phyloP scores from a whole-genome alignment of 2,797 vertebrate species.

The Calcarius lapponicus region DNA sequence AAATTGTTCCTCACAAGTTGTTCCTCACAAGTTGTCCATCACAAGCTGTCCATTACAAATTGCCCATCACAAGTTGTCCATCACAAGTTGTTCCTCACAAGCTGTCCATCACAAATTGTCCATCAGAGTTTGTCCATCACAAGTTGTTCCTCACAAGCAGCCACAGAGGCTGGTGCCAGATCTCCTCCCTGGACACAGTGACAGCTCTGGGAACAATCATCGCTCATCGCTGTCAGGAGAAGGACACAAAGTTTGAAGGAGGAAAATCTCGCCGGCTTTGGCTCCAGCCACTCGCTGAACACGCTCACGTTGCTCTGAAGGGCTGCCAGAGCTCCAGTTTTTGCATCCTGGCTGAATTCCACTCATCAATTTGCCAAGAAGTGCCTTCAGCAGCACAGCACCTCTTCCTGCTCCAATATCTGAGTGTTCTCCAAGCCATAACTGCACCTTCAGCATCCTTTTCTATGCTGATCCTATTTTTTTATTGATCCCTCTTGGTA shows the following conservation, averaged over 20 bases:
- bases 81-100: no score
- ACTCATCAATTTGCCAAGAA: not conserved
- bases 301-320: not conserved
- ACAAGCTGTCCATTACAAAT: no score
- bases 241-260: not conserved
- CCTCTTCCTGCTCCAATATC: not conserved
- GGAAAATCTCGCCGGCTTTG: not conserved
- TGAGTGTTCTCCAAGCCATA: not conserved
- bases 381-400: conserved; percentile 35
- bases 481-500: not conserved
- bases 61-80: accelerated
- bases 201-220: not conserved
- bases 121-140: no score
- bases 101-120: no score
- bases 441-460: not conserved
- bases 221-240: accelerated
- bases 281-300: not conserved
- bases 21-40: no score
- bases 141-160: not conserved
- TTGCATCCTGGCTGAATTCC: not conserved
- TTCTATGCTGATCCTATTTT: not conserved
- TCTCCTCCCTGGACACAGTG: not conserved
- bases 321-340: not conserved
- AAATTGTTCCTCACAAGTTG: no score
- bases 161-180: not conserved